Evolutionary conservation across 2,113 vertebrate species (phyloP).

Genomic region (Stomatorhinus ivindoensis): DNA sequence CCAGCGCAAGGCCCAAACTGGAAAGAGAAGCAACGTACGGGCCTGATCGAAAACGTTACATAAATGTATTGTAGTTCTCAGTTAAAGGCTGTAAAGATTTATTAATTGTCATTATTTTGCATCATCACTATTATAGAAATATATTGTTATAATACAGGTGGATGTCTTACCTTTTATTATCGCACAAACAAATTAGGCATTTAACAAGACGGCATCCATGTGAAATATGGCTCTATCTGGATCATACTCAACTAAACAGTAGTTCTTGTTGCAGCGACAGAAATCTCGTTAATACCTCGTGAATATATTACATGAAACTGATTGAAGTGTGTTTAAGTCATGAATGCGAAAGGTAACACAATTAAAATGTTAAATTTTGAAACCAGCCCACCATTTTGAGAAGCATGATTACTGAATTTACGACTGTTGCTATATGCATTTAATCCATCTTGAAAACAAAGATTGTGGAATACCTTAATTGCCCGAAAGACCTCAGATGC

Average conservation of each 20-base stretch:
- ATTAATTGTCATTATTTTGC: not conserved
- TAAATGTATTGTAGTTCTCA: not conserved
- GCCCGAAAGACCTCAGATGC: not conserved
- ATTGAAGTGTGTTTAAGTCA: conserved; percentile 23
- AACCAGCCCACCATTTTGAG: not conserved
- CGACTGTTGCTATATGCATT: not conserved
- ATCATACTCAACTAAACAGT: not conserved
- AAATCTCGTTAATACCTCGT: not conserved
- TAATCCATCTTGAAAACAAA: not conserved
- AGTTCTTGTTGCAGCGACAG: not conserved
- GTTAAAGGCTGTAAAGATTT: not conserved
- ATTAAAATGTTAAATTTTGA: not conserved
- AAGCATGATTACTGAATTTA: not conserved
- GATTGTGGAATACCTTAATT: not conserved
- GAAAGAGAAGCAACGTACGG: not conserved
- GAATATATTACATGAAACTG: not conserved
- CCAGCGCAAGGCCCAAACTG: conserved; percentile 30
- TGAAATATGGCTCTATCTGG: not conserved
- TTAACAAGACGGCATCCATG: not conserved
- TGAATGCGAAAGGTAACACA: conserved; percentile 53
- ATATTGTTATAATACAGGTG: not conserved
- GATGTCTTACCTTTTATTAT: not conserved
- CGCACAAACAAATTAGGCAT: not conserved
- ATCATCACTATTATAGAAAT: not conserved
- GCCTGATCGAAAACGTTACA: conserved; percentile 31